A percentile compares a stretch with the other conserved stretches of the same genome.
Conservation (phyloP, 2,888 invertebrate species). For the Tenthredo notha region DNA sequence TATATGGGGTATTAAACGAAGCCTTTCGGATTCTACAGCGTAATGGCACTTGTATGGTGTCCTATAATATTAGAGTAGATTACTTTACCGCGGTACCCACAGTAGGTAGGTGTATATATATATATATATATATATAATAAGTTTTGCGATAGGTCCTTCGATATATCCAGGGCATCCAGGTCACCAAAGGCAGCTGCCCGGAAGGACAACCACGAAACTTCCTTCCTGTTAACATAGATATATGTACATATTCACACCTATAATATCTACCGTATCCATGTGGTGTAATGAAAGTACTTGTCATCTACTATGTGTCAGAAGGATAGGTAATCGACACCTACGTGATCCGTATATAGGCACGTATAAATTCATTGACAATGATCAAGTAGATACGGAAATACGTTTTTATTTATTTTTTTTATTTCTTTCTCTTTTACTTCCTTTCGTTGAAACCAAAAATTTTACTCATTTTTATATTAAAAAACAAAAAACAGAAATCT, state of each 20-base stretch:
- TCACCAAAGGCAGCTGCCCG: conserved; percentile 73
- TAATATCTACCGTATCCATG: too few species aligned
- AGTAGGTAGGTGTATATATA: background rate
- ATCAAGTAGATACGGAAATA: background rate
- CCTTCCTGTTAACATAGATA: conserved; percentile 72
- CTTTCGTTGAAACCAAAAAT: too few species aligned
- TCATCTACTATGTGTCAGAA: background rate
- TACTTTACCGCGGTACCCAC: conserved; percentile 71
- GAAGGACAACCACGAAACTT: conserved; percentile 77
- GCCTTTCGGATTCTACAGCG: conserved; percentile 68
- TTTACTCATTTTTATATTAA: too few species aligned
- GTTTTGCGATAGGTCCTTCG: conserved; percentile 24
- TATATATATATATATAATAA: too few species aligned
- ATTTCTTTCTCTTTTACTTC: too few species aligned
- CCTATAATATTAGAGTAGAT: conserved; percentile 72
- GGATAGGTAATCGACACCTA: background rate
- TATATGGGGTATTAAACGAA: conserved; percentile 74
- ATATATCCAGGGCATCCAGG: conserved; percentile 45
- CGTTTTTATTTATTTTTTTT: background rate
- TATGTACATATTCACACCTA: too few species aligned
- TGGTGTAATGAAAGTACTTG: background rate
- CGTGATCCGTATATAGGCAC: background rate
- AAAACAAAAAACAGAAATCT: background rate
- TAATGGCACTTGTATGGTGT: conserved; percentile 77
- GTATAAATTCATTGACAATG: background rate